These are phyloP conservation scores for Psammodynastes pulverulentus DNA, from an alignment of 2,113 vertebrate species.

Conservation along the genomic window DNA sequence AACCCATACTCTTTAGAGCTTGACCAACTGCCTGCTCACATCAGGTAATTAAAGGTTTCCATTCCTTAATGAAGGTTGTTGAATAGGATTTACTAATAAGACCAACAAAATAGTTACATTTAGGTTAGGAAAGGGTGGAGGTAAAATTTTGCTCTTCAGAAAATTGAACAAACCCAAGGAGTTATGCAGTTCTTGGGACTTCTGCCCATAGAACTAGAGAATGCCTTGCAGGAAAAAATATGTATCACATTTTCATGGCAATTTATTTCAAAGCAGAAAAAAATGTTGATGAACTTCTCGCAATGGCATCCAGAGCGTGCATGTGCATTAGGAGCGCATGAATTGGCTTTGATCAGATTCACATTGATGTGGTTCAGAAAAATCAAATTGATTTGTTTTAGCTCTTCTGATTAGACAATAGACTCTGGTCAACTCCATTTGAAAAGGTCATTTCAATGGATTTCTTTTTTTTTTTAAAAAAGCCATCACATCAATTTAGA, in stretches of 20 bases:
- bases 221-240: background rate
- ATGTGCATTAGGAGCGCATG: background rate
- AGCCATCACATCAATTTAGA: background rate
- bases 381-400: background rate
- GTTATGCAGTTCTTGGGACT: background rate
- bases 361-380: background rate
- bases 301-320: background rate
- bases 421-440: background rate
- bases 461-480: background rate
- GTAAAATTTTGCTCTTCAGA: background rate
- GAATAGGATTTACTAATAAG: background rate
- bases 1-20: conserved; percentile 54
- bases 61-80: conserved; percentile 35
- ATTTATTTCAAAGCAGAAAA: background rate
- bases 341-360: background rate
- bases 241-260: background rate
- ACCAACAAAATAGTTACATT: background rate
- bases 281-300: background rate
- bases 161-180: background rate
- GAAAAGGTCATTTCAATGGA: background rate
- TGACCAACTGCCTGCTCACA: conserved; percentile 45
- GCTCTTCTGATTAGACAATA: background rate
- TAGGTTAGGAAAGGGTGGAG: background rate
- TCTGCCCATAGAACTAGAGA: background rate
- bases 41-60: conserved; percentile 52